Evolutionary conservation across 2,888 invertebrate species (phyloP).

Genomic region (Cistogaster globosa): DNA sequence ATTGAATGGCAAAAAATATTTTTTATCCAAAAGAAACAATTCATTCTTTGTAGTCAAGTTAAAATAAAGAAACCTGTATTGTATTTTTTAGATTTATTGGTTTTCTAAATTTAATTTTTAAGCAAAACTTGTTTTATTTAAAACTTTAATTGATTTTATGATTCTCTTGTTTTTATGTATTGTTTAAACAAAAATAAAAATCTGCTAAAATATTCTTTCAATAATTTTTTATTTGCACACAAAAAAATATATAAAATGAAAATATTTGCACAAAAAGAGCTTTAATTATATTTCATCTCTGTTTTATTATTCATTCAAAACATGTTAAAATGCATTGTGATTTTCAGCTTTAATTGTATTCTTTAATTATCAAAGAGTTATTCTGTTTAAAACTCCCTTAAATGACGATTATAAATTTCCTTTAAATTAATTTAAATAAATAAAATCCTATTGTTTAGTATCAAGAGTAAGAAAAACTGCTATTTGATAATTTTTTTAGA

Average conservation of each 20-base stretch:
- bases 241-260: background rate
- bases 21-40: background rate
- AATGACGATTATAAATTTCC: slow-evolving; percentile 45
- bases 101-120: background rate
- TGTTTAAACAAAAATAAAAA: background rate
- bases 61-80: background rate
- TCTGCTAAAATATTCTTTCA: slow-evolving; percentile 14
- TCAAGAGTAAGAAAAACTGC: background rate
- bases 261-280: slow-evolving; percentile 32
- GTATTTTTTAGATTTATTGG: background rate
- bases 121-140: slow-evolving; percentile 13
- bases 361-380: slow-evolving; percentile 1
- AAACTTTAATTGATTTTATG: slow-evolving; percentile 16
- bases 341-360: slow-evolving; percentile 19
- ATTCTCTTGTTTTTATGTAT: background rate
- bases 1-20: background rate
- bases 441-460: background rate
- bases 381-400: slow-evolving; percentile 15
- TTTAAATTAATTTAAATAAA: slow-evolving; percentile 18
- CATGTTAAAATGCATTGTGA: slow-evolving; percentile 11
- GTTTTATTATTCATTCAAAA: background rate
- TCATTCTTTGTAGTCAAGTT: background rate
- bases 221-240: background rate
- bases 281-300: background rate
- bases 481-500: background rate